Percentiles rank a stretch among this genome's conserved stretches.
Conservation (phyloP, 1,140 invertebrate genomes). For the Marisa cornuarietis region DNA sequence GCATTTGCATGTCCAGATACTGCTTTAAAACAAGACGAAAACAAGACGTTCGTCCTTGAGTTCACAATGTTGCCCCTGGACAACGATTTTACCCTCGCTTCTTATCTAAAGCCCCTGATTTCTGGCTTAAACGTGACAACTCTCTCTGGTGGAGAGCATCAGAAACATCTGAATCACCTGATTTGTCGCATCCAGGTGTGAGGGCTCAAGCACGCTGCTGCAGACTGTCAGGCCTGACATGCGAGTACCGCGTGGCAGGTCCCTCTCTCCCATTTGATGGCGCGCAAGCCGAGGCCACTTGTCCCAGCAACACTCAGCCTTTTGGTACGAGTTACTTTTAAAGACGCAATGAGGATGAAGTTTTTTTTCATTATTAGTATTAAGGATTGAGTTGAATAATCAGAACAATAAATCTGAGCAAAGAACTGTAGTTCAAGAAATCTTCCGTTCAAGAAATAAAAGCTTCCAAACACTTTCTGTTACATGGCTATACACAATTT, state of each 20-base stretch:
- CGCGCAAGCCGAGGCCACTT: not conserved
- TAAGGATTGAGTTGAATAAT: too few species aligned
- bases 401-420: too few species aligned
- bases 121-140: too few species aligned
- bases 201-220: constrained; percentile 7
- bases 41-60: too few species aligned
- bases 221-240: not conserved
- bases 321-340: not conserved
- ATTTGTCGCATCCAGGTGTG: constrained; percentile 5
- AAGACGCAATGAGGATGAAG: not conserved
- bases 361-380: too few species aligned
- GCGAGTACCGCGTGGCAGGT: constrained; percentile 6
- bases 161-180: too few species aligned
- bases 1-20: too few species aligned
- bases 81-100: too few species aligned
- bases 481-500: not conserved
- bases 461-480: not conserved
- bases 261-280: constrained; percentile 7
- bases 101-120: too few species aligned
- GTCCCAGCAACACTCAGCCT: not conserved
- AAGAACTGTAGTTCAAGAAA: not conserved
- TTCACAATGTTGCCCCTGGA: too few species aligned
- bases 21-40: too few species aligned
- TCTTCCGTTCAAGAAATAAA: not conserved
- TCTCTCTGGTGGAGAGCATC: too few species aligned